These are phyloP conservation scores for Tiliacea citrago DNA, from an alignment of 2,888 invertebrate genomes.

Conservation along the genomic window DNA sequence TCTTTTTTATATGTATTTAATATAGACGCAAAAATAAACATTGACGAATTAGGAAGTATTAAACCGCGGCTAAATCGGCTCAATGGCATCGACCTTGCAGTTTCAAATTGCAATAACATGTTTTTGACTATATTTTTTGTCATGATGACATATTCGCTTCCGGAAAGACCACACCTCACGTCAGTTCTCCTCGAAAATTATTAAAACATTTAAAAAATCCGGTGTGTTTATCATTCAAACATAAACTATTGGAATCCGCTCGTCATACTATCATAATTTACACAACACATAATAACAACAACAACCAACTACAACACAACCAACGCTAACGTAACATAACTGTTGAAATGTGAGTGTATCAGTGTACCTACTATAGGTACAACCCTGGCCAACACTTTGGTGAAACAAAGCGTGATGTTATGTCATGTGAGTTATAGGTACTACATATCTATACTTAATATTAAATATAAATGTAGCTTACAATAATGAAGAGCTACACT, in stretches of 20 bases:
- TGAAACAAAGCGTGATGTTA: background rate
- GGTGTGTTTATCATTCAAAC: background rate
- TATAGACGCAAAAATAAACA: background rate
- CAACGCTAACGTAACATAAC: background rate
- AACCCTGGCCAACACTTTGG: background rate
- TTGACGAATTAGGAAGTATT: slow-evolving; percentile 36
- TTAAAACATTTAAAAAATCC: background rate
- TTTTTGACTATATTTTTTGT: slow-evolving; percentile 25
- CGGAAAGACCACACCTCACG: slow-evolving; percentile 5
- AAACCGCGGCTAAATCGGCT: slow-evolving; percentile 17
- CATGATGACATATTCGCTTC: slow-evolving; percentile 28
- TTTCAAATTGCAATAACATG: slow-evolving; percentile 23
- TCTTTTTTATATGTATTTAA: slow-evolving; percentile 2
- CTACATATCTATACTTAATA: background rate
- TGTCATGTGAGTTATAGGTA: background rate
- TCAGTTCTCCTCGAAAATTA: background rate
- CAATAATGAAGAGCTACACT: slow-evolving; percentile 15
- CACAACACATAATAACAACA: background rate
- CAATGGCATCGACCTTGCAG: slow-evolving; percentile 48
- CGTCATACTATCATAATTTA: background rate
- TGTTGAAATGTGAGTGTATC: background rate
- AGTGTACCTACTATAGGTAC: background rate
- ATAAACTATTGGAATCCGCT: background rate
- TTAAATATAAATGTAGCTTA: background rate
- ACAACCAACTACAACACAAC: background rate